Evolutionary conservation across 2,797 vertebrate species (phyloP), one percentile per base, ranked within the genome.

Genomic region (Spea hammondii): DNA sequence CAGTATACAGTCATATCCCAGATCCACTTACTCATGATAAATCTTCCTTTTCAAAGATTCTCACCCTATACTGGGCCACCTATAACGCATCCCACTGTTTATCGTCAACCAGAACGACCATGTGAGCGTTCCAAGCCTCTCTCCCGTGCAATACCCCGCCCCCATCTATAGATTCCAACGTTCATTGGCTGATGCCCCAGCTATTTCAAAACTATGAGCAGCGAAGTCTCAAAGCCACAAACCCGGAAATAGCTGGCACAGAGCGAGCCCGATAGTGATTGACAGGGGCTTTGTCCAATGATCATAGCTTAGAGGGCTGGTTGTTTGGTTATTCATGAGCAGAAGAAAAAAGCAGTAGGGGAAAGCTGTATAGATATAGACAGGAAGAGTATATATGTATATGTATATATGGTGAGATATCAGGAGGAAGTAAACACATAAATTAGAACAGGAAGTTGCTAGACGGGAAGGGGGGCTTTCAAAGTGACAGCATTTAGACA

Each of bases 111-210:
- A 8, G 7, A 57, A 78, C n/a, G 47, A 46, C 53, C 54, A 5
- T 55, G 64, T 6, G 0, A n/a, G 79, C 70, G 74, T 47, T 5
- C 17, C 74, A 77, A 73, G 70, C 79, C 79, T 82, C 79, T 1
- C 9, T 77, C 45, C 32, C 10, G 6, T n/a, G 0, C 8, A 13
- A 10, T 5, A 14, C 50, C n/a, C 44, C 45, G 45, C 55, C 65
- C 10, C 14, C 0, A 32, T 32, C 32, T 32, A 32, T 3, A 32
- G 32, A 32, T 3, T 3, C 32, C 32, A 1, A 2, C 0, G n/a
- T 6, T 64, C 5, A 74, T 65, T 74, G 66, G 66, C 17, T 6
- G 14, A 0, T 2, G 6, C 10, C 0, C n/a, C n/a, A 4, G 12
- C n/a, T 13, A 5, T 66, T 77, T 47, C 62, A 72, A 65, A 8